A percentile compares a stretch with the other conserved stretches of the same genome.
These are phyloP conservation scores for Aphrocallistes beatrix DNA, from an alignment of 37 sponge, comb jelly and placozoan species.

Conservation along the genomic window DNA sequence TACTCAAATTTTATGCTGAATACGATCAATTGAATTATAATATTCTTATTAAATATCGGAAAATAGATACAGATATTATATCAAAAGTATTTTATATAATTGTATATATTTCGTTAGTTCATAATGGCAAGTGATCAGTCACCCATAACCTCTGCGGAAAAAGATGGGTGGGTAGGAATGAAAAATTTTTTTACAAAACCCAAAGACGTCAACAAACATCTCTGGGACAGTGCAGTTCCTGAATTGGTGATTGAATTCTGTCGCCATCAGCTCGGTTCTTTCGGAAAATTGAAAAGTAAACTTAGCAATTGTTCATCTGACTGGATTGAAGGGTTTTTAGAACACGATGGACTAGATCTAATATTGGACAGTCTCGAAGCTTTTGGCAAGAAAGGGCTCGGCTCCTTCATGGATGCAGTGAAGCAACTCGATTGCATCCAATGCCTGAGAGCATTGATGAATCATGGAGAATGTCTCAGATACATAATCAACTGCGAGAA, in stretches of 20 bases:
- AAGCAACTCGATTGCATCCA: conserved; percentile 77
- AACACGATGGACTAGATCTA: conserved; percentile 53
- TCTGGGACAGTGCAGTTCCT: not conserved
- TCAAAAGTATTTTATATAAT: no score
- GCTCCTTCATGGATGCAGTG: conserved; percentile 62
- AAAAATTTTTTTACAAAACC: not conserved
- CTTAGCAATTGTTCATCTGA: not conserved
- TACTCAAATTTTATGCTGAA: no score
- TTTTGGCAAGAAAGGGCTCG: conserved; percentile 49
- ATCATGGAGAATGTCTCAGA: conserved; percentile 57
- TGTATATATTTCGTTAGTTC: not conserved
- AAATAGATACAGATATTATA: no score
- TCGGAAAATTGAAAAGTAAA: not conserved
- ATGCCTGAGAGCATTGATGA: conserved; percentile 78
- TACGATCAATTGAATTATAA: no score
- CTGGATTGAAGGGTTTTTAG: conserved; percentile 79
- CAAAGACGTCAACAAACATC: not conserved
- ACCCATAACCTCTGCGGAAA: not conserved
- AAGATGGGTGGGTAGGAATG: not conserved
- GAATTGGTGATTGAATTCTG: not conserved
- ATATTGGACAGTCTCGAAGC: conserved; percentile 64
- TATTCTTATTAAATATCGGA: no score
- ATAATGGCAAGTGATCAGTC: not conserved
- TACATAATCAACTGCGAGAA: conserved; percentile 41
- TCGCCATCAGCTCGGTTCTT: not conserved